These are phyloP conservation scores for Hirudo medicinalis DNA, from an alignment of 1,140 invertebrate species.

Conservation along the genomic window DNA sequence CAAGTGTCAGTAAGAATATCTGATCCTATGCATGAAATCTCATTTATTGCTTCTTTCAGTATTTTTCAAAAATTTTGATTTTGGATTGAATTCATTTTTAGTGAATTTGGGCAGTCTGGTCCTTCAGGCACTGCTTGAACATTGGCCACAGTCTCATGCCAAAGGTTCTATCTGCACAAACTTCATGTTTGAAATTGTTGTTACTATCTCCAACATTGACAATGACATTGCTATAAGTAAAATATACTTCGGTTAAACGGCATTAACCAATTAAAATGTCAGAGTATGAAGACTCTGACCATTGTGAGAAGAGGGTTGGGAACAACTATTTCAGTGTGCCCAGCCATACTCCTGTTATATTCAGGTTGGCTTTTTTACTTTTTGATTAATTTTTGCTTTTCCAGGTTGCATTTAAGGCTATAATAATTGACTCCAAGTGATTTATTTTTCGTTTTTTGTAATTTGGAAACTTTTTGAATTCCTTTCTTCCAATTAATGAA, in stretches of 20 bases:
- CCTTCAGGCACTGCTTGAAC: conserved; percentile 82
- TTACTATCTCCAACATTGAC: too few species aligned
- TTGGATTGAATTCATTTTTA: conserved; percentile 27
- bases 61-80: background rate
- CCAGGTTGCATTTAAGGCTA: background rate
- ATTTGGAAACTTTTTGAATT: background rate
- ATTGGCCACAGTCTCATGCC: conserved; percentile 60
- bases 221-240: too few species aligned
- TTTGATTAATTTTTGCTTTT: conserved; percentile 21
- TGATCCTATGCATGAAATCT: background rate
- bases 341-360: conserved; percentile 87
- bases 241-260: too few species aligned
- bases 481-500: background rate
- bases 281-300: conserved; percentile 13
- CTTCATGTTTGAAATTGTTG: too few species aligned
- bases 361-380: conserved; percentile 51
- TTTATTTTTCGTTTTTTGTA: background rate
- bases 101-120: conserved; percentile 92
- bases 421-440: background rate
- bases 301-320: conserved; percentile 35
- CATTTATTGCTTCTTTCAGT: background rate
- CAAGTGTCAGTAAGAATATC: conserved; percentile 63
- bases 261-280: too few species aligned
- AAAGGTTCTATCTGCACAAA: background rate
- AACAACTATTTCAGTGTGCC: conserved; percentile 84